Conservation (phyloP, 1,140 invertebrate genomes). For the Lithobius niger region DNA sequence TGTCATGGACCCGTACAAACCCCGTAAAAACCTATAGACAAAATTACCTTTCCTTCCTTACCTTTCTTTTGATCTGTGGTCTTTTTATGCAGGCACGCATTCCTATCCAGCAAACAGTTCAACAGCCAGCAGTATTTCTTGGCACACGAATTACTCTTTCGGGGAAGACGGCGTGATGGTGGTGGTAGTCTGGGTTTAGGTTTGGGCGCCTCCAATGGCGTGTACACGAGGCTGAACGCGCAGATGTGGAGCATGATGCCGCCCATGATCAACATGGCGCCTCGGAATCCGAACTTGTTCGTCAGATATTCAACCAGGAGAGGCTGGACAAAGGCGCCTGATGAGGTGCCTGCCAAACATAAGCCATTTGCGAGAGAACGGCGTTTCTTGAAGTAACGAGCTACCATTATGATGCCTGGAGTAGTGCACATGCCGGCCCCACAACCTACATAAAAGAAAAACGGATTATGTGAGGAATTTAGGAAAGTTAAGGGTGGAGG, state of each 20-base stretch:
- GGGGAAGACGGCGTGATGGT: background rate
- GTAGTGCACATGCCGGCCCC: slow-evolving; percentile 62
- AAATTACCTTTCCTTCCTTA: too few species aligned
- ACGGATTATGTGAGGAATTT: background rate
- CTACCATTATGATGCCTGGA: slow-evolving; percentile 44
- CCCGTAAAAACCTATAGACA: too few species aligned
- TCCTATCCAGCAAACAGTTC: background rate
- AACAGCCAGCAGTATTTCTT: background rate
- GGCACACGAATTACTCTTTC: background rate
- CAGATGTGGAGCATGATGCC: slow-evolving; percentile 67
- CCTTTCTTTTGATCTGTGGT: too few species aligned
- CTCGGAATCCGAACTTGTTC: slow-evolving; percentile 14
- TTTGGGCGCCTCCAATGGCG: slow-evolving; percentile 47
- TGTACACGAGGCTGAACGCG: slow-evolving; percentile 57
- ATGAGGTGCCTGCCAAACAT: slow-evolving; percentile 23
- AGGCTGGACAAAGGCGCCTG: slow-evolving; percentile 23
- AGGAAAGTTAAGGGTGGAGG: too few species aligned
- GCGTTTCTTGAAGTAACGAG: slow-evolving; percentile 25
- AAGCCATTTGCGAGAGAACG: slow-evolving; percentile 27
- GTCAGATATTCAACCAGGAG: slow-evolving; percentile 17
- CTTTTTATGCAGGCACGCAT: background rate
- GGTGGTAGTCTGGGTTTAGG: background rate
- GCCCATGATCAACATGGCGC: slow-evolving; percentile 15
- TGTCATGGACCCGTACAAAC: too few species aligned
- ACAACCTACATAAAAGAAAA: slow-evolving; percentile 41